phyloP scores from a whole-genome alignment of 2,113 vertebrate species.

The Pyrgilauda ruficollis region DNA sequence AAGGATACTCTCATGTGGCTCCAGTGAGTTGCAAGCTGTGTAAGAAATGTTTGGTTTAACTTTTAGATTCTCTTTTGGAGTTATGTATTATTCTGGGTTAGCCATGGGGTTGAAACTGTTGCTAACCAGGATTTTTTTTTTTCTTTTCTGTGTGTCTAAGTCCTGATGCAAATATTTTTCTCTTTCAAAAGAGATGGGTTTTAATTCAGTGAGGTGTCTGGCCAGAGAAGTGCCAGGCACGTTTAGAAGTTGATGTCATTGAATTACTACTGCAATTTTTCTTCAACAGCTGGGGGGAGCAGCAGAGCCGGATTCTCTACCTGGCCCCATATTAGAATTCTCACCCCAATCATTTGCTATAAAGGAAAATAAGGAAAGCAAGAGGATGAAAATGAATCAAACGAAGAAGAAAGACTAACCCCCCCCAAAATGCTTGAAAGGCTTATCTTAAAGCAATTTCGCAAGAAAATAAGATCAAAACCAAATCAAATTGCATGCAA shows the following conservation, averaged over 20 bases:
- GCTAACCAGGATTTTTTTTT: neutral
- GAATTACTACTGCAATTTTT: neutral
- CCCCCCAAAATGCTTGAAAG: neutral
- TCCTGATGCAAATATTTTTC: neutral
- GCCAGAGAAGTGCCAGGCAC: neutral
- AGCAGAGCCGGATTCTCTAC: neutral
- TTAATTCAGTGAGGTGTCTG: neutral
- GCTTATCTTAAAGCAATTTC: conserved; percentile 42
- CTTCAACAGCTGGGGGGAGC: conserved; percentile 52
- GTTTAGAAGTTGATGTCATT: neutral
- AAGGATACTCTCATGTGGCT: neutral
- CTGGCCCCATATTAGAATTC: neutral
- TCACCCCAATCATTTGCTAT: neutral
- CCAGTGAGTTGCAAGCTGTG: neutral
- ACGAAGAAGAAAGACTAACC: conserved; percentile 47
- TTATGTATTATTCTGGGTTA: neutral
- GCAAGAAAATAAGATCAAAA: conserved; percentile 35
- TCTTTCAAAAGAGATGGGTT: neutral
- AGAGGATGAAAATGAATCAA: conserved; percentile 39
- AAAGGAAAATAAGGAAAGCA: conserved; percentile 13
- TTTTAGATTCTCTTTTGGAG: neutral
- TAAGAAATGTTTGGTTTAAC: neutral
- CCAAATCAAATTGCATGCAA: conserved; percentile 35
- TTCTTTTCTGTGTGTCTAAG: neutral
- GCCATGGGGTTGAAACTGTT: neutral